A percentile compares a stretch with the other conserved stretches of the same genome.
These are phyloP conservation scores for Ascaphus truei DNA, from an alignment of 2,113 vertebrate genomes.

Conservation along the genomic window DNA sequence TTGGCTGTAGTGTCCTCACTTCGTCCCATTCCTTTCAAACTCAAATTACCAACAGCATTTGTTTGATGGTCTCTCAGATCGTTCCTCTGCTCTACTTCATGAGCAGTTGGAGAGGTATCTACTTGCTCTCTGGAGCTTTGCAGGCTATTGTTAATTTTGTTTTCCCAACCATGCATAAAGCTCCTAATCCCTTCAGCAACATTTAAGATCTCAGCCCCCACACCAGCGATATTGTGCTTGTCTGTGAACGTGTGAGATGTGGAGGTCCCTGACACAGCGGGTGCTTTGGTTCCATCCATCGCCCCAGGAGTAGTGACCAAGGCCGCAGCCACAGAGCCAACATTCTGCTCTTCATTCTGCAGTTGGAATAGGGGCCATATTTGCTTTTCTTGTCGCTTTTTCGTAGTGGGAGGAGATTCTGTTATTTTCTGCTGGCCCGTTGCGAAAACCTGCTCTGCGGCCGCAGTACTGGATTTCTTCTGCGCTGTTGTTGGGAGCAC, in stretches of 20 bases:
- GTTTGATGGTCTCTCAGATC: not conserved
- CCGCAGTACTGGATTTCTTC: not conserved
- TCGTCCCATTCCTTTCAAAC: not conserved
- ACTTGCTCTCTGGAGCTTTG: not conserved
- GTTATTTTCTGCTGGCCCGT: not conserved
- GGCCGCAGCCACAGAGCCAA: not conserved
- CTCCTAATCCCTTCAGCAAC: conserved; percentile 54
- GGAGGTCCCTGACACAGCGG: accelerated
- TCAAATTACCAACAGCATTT: not conserved
- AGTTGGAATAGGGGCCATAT: not conserved
- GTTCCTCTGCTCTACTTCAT: not conserved
- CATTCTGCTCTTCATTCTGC: not conserved
- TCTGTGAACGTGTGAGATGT: accelerated
- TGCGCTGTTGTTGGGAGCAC: not conserved
- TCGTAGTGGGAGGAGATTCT: not conserved
- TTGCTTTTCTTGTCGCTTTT: not conserved
- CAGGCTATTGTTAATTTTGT: not conserved
- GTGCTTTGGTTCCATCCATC: not conserved
- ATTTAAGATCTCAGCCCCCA: conserved; percentile 59
- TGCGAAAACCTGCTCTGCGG: not conserved
- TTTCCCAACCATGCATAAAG: conserved; percentile 57
- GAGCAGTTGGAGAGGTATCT: not conserved
- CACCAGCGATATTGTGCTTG: conserved; percentile 49
- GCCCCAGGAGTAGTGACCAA: accelerated
- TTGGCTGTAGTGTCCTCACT: not conserved